Evolutionary conservation across 2,888 invertebrate genomes (phyloP).

Genomic region (Hirudinaria manillensis): DNA sequence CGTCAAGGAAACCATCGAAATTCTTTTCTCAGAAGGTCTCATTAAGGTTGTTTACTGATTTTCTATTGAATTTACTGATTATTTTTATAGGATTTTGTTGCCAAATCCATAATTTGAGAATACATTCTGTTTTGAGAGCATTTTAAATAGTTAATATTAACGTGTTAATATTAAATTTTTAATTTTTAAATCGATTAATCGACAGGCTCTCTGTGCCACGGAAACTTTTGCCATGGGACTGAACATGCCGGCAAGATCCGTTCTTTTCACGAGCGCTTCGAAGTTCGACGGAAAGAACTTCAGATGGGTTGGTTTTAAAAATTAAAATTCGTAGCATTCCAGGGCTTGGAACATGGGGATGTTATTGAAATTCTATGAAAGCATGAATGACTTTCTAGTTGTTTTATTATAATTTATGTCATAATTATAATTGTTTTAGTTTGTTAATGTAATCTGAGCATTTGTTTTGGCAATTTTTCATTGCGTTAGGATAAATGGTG

Average conservation of each 20-base stretch:
- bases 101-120: too few relatives aligned
- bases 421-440: neutral
- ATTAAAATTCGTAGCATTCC: neutral
- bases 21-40: slow-evolving; percentile 91
- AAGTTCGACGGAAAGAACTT: slow-evolving; percentile 96
- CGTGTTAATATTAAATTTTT: too few relatives aligned
- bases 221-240: slow-evolving; percentile 99
- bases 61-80: too few relatives aligned
- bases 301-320: slow-evolving; percentile 66
- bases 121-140: too few relatives aligned
- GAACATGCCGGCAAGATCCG: slow-evolving; percentile 99
- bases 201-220: slow-evolving; percentile 84
- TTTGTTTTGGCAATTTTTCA: slow-evolving; percentile 1
- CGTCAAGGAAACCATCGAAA: slow-evolving; percentile 96
- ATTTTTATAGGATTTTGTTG: too few relatives aligned
- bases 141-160: too few relatives aligned
- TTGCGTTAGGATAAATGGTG: neutral
- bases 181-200: too few relatives aligned
- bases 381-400: neutral
- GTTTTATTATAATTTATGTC: neutral
- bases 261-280: slow-evolving; percentile 85
- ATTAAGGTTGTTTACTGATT: slow-evolving; percentile 64
- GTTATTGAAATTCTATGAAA: neutral
- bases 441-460: neutral
- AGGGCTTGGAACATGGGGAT: neutral